Evolutionary conservation across 1,140 invertebrate genomes (phyloP), one percentile per base, ranked within the genome.

Genomic region (Caerostris darwini): DNA sequence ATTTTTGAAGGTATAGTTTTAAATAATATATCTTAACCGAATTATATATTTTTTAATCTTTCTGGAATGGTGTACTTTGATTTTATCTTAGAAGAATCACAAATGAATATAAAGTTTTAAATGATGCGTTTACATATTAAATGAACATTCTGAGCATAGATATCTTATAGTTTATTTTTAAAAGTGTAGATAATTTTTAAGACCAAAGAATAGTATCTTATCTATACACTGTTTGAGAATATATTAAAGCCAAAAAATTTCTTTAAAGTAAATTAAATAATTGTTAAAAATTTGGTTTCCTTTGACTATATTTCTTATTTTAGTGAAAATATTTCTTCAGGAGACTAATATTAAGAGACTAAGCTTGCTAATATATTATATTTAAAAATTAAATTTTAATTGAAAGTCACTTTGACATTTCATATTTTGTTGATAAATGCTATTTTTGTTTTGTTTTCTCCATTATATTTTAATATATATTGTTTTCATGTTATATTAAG

Each of bases 301-400:
- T 67, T 12, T 67, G 7, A 14, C 12, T 67, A 3, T 14, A 12
- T 14, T 67, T 67, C n/a, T 3, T 12, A 67, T 67, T 67, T 12
- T n/a, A 67, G 64, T 67, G 3, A 67, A 67, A 3, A 67, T 12
- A 67, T 67, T 67, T 67, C 64, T 34, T 34, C 34, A 34, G 3
- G 64, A n/a, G 64, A 67, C n/a, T 67, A 67, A 67, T 67, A 67
- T 67, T 67, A 14, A 67, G n/a, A n/a, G n/a, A n/a, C n/a, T n/a
- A 34, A 34, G 34, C 2, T 34, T 34, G 34, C 2, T 34, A 34
- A 34, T 34, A 34, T 34, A 34, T 34, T 34, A 34, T 34, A 34
- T 34, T 34, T 34, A 34, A 34, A 34, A 34, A 34, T 34, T 34
- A 34, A 34, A 34, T 34, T 34, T 34, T 34, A 34, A 0, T 34